Evolutionary conservation across 2,888 invertebrate species (phyloP), one percentile per base, ranked within the genome.

Genomic region (Cryptocephalus primarius): DNA sequence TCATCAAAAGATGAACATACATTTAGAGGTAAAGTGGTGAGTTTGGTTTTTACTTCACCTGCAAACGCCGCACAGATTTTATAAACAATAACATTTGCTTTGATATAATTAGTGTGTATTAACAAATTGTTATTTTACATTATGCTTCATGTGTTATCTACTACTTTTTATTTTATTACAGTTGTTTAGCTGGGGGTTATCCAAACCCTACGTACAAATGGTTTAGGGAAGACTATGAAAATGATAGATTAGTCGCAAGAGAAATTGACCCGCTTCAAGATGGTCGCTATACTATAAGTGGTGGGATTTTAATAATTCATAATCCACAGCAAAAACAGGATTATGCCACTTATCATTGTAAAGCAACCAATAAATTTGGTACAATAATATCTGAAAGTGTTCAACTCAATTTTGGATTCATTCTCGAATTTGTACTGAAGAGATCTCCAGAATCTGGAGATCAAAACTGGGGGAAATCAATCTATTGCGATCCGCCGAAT

Each of bases 391-490:
- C 94, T 1, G 88, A 91, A 66, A 90, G 87, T 58, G 88, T 91
- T 0, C 77, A 85, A 43, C 71, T 96, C 4, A 85, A 89, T 40
- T 95, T 94, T 72, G 95, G 94, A 32, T 85, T 78, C 63, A 91
- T 94, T 53, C 78, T 87, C 63, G 91, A 93, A 68, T 94, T 94
- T 60, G 92, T 91, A 70, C 76, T 89, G 53, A 88, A 89, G 64
- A 78, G 93, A 47, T 83, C 91, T 0, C 75, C 80, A 39, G 93
- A 93, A 70, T 77, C 76, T 51, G 92, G 91, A 8, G 85, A 88
- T 59, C 86, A 91, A 67, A 91, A 92, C 69, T 93, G 92, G 92
- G 93, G 93, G 33, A 93, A 92, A 74, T 85, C 88, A 0, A 80
- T 93, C 55, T 87, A 83, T 55, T 94, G 93, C 71, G 92, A 93